Conservation (phyloP, 2,888 invertebrate species). For the Alentia gelatinosa region DNA sequence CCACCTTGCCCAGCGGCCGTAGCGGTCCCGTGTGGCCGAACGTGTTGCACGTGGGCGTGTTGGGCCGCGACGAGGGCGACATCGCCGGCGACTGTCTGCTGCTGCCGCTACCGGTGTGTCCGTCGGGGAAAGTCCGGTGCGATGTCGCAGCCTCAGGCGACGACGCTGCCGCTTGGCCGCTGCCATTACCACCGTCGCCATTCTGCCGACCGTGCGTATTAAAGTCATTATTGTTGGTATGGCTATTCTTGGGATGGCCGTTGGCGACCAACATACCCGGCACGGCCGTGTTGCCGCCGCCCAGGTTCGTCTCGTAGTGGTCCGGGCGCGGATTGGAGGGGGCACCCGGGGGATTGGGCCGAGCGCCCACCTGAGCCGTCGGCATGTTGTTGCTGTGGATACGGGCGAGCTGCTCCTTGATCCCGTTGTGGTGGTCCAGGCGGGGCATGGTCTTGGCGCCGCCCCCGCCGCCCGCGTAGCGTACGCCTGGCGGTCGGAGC, state of each 20-base stretch:
- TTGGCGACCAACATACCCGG: background rate
- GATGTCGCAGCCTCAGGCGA: background rate
- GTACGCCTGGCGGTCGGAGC: conserved; percentile 21
- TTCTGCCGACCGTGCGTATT: background rate
- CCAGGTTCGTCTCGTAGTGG: background rate
- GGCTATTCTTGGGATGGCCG: background rate
- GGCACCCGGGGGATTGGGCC: conserved; percentile 23
- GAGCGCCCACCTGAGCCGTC: background rate
- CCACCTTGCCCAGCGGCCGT: conserved; percentile 41
- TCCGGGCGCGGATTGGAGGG: background rate
- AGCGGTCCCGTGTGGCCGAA: conserved; percentile 50
- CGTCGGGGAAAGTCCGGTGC: conserved; percentile 9
- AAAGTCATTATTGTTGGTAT: background rate
- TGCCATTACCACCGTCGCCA: conserved; percentile 3
- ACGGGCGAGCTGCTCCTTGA: conserved; percentile 11
- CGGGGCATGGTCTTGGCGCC: conserved; percentile 5
- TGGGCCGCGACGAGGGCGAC: conserved; percentile 15
- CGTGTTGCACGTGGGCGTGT: conserved; percentile 7
- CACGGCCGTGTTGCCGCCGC: background rate
- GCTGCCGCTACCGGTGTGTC: background rate
- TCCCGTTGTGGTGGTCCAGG: conserved; percentile 27
- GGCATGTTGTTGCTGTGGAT: background rate
- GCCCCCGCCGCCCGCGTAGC: background rate
- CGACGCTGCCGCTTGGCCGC: background rate
- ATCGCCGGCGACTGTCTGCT: background rate